Base-by-base conservation (phyloP, 2,888 invertebrate genomes). In the Stegophylla sp. region DNA sequence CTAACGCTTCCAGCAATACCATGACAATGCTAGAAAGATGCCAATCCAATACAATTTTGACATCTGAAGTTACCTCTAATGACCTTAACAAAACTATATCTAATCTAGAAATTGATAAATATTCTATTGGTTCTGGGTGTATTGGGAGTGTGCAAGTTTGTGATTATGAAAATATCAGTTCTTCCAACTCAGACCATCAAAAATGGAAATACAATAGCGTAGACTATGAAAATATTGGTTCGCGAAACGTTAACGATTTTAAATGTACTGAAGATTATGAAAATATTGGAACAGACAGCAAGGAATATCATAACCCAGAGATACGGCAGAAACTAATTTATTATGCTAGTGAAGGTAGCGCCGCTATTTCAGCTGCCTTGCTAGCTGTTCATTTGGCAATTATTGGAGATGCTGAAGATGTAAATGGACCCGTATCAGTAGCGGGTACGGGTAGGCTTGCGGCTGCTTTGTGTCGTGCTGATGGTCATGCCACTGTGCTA, bases 381-480 rank as follows among this genome's bases (percentile, higher is more conserved):
- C 41, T 41, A 3, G 48, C 75, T 17, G 34, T 75, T 5, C 75
- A 75, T 43, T 9, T 75, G n/a, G 51, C 75, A 1, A 75, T 75
- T 3, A 64, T 75, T 53, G 75, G 75, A 17, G 26, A 75, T 75
- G 41, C 28, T 1, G 41, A 75, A 9, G 26, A 75, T 4, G 15
- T 0, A 1, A 7, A 13, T 12, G 28, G 23, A 20, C 12, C 23
- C 10, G 3, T 15, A 20, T 53, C 74, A 41, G 75, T 43, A n/a
- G 64, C 41, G 1, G 64, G 75, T 13, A 66, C 64, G 1, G 75
- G 41, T 0, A 34, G 41, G 3, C 4, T 75, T 1, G 75, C 75
- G 5, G 75, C 75, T 4, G 75, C 75, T 3, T 41, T 75, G n/a
- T 75, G 75, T 26, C 64, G 13, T 26, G 75, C 75, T 13, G 64